These are phyloP conservation scores for Batillaria attramentaria DNA, from an alignment of 1,140 invertebrate genomes.

Conservation along the genomic window DNA sequence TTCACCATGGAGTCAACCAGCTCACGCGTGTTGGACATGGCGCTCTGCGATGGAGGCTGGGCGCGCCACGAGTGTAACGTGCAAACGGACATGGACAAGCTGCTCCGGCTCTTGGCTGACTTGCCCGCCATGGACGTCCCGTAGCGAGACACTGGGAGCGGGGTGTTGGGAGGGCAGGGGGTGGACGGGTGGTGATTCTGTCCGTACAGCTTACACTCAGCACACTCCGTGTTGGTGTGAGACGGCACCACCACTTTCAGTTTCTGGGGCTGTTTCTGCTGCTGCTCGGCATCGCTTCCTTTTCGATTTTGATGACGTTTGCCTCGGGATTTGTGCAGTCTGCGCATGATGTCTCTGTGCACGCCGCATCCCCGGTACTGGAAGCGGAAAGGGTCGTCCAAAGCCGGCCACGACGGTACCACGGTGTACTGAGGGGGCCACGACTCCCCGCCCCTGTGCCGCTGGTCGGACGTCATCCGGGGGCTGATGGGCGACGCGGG, in stretches of 20 bases:
- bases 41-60: background rate
- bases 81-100: conserved; percentile 22
- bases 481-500: background rate
- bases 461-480: too few species aligned
- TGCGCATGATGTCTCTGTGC: conserved; percentile 8
- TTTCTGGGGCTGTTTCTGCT: background rate
- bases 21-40: too few species aligned
- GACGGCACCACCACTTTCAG: conserved; percentile 13
- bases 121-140: background rate
- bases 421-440: conserved; percentile 23
- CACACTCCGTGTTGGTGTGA: background rate
- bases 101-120: conserved; percentile 25
- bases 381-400: conserved; percentile 26
- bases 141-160: background rate
- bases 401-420: conserved; percentile 11
- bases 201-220: background rate
- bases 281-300: background rate
- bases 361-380: conserved; percentile 20
- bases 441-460: background rate
- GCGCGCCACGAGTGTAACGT: conserved; percentile 1
- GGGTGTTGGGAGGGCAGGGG: too few species aligned
- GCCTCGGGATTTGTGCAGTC: conserved; percentile 7
- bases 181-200: too few species aligned
- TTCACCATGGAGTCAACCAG: background rate
- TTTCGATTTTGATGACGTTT: too few species aligned